Evolutionary conservation across 2,888 invertebrate species (phyloP).

Genomic region (Rhorus exstirpatorius): DNA sequence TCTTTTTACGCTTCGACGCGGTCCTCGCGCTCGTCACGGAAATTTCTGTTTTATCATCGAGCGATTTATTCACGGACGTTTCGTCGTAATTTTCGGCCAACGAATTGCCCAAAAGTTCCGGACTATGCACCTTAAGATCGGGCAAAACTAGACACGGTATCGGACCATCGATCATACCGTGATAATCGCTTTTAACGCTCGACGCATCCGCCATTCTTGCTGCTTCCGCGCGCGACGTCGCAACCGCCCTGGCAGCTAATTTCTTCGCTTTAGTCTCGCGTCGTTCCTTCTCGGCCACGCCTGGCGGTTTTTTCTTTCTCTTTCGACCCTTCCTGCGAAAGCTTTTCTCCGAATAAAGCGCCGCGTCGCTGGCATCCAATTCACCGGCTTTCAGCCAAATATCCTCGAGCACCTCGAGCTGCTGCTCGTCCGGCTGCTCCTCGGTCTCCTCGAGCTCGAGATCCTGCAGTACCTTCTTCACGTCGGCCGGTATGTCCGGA

Average conservation of each 20-base stretch:
- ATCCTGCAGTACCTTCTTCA: constrained; percentile 88
- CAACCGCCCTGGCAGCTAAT: constrained; percentile 60
- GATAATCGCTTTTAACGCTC: constrained; percentile 63
- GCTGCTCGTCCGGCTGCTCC: constrained; percentile 90
- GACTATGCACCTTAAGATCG: constrained; percentile 68
- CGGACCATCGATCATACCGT: constrained; percentile 71
- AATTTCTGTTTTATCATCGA: constrained; percentile 77
- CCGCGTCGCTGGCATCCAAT: constrained; percentile 88
- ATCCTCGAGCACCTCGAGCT: constrained; percentile 91
- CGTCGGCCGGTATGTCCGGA: constrained; percentile 88
- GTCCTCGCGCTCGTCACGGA: constrained; percentile 66
- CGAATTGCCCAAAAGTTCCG: constrained; percentile 55
- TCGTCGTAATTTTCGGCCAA: constrained; percentile 73
- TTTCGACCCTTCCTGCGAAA: constrained; percentile 86
- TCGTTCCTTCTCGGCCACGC: constrained; percentile 72
- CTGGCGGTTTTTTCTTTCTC: constrained; percentile 80
- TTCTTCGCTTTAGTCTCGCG: constrained; percentile 78
- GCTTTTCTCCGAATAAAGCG: constrained; percentile 87
- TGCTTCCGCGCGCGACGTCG: too few relatives aligned
- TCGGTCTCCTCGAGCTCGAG: constrained; percentile 86
- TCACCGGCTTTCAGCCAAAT: constrained; percentile 94
- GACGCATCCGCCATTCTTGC: constrained; percentile 48
- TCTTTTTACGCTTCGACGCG: constrained; percentile 79
- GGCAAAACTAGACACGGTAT: constrained; percentile 73
- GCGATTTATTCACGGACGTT: constrained; percentile 71